A percentile compares a stretch with the other conserved stretches of the same genome.
Conservation (phyloP, 2,797 vertebrate genomes). For the Phaenicophaeus curvirostris region DNA sequence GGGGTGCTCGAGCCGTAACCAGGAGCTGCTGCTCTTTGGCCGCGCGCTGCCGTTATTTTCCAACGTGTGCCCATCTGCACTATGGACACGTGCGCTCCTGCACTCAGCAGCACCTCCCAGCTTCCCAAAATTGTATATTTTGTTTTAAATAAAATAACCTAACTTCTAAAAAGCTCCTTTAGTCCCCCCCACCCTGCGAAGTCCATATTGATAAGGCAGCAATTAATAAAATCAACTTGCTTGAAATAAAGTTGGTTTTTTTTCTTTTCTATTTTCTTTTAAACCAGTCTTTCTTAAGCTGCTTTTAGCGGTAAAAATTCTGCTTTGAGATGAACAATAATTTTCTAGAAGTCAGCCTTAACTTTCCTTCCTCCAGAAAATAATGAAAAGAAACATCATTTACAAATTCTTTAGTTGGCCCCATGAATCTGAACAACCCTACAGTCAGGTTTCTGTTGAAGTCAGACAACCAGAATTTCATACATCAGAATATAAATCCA, state of each 20-base stretch:
- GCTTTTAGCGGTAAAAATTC: neutral
- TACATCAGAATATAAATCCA: conserved; percentile 63
- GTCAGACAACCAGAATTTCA: conserved; percentile 11
- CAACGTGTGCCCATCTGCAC: neutral
- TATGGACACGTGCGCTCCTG: neutral
- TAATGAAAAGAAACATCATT: neutral
- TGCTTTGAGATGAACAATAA: neutral
- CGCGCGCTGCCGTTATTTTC: neutral
- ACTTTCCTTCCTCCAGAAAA: neutral
- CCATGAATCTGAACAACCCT: neutral
- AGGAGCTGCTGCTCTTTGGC: neutral
- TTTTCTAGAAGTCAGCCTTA: neutral
- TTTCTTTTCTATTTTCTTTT: neutral
- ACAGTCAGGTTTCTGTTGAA: conserved; percentile 16
- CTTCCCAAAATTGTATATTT: neutral
- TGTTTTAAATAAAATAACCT: neutral
- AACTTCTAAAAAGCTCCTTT: neutral
- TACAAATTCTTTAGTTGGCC: neutral
- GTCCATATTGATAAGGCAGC: neutral
- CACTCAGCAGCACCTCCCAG: neutral
- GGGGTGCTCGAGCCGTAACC: neutral
- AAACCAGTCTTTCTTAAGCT: neutral
- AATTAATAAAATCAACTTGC: neutral
- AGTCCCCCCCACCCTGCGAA: neutral
- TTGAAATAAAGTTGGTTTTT: neutral